A percentile compares a stretch with the other conserved stretches of the same genome.
phyloP scores from a whole-genome alignment of 2,113 vertebrate species.

The Lutjanus erythropterus region DNA sequence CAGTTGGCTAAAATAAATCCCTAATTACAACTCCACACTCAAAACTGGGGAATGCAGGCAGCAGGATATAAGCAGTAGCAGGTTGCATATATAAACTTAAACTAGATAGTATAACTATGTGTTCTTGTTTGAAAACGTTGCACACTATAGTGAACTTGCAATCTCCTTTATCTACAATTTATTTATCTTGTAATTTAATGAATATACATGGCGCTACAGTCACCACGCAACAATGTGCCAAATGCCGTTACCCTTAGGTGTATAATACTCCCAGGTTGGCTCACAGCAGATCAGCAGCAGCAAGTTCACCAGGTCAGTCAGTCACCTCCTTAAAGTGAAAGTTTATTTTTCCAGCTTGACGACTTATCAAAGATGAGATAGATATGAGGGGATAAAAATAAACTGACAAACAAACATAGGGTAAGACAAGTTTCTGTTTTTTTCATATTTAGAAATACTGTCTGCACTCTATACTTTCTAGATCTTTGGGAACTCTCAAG shows the following conservation, averaged over 20 bases:
- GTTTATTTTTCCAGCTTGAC: not conserved
- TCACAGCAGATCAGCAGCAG: not conserved
- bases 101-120: not conserved
- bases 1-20: not conserved
- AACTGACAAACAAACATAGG: not conserved
- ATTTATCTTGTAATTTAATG: not conserved
- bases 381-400: conserved; percentile 22
- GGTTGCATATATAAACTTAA: not conserved
- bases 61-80: not conserved
- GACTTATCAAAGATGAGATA: not conserved
- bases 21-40: not conserved
- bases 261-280: not conserved
- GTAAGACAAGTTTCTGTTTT: not conserved
- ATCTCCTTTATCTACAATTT: not conserved
- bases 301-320: conserved; percentile 1
- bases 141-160: not conserved
- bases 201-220: not conserved
- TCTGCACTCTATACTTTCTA: not conserved
- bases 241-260: not conserved
- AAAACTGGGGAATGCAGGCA: not conserved
- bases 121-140: not conserved
- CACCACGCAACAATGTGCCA: not conserved
- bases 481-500: not conserved
- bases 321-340: not conserved
- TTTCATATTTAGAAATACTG: not conserved